These are phyloP conservation scores for Caenorhabditis sp. DNA, from an alignment of 2,888 invertebrate species.

Conservation along the genomic window DNA sequence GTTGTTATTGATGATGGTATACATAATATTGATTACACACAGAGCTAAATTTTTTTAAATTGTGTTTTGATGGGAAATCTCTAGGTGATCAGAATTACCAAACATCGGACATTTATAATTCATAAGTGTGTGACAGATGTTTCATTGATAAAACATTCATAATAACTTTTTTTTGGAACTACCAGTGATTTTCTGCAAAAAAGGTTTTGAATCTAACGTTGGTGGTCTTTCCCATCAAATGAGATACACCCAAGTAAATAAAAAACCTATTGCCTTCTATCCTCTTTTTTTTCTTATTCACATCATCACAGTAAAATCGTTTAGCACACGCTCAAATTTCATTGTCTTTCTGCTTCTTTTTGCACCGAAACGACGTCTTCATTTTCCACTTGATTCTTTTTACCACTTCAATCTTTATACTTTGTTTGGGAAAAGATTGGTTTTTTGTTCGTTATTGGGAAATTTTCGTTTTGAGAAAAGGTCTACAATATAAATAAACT, in stretches of 20 bases:
- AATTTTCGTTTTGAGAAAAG: not conserved
- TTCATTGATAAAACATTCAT: too few relatives aligned
- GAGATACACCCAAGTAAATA: too few relatives aligned
- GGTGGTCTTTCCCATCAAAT: too few relatives aligned
- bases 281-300: not conserved
- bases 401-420: slow-evolving; percentile 2
- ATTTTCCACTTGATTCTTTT: slow-evolving; percentile 1
- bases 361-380: not conserved
- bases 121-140: too few relatives aligned
- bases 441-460: slow-evolving; percentile 6
- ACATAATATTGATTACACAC: too few relatives aligned
- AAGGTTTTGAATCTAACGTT: too few relatives aligned
- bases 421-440: not conserved
- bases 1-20: not conserved
- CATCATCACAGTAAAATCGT: not conserved
- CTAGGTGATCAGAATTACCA: too few relatives aligned
- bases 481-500: not conserved
- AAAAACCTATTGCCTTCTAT: not conserved
- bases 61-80: too few relatives aligned
- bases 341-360: not conserved
- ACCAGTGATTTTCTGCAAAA: too few relatives aligned
- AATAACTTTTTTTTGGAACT: too few relatives aligned
- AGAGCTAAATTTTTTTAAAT: too few relatives aligned
- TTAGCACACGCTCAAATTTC: slow-evolving; percentile 5
- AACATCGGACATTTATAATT: too few relatives aligned